Evolutionary conservation across 92 coral and sea anemone genomes (phyloP), one percentile per base, ranked within the genome.

Genomic region (Blastomussa wellsi): DNA sequence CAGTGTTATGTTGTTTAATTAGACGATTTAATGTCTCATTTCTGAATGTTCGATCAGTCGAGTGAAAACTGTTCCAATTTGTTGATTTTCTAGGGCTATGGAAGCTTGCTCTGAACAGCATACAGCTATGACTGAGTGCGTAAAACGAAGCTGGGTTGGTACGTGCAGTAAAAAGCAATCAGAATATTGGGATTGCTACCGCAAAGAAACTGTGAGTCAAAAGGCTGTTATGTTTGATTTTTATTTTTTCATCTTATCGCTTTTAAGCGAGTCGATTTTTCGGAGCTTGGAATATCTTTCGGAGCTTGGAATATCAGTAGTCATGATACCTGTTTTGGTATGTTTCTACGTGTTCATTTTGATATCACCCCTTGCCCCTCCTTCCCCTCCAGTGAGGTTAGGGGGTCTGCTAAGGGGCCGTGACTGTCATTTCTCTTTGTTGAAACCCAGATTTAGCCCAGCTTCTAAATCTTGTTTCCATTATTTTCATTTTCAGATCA

Each of bases 111-210:
- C 88, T 53, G 85, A 73, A 28, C 84, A 88, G 52, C 92, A 96
- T 82, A 81, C 82, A 17, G 79, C 93, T 10, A 84, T 96, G 14
- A 87, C 92, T 71, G 89, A 88, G 55, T 96, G 99, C 80, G 91
- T 92, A 82, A 95, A 94, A 67, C 87, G 72, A 68, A 92, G 98
- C 80, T 96, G 96, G 97, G 78, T 95, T 74, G 95, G 97, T 42
- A 89, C 85, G 29, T 96, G 99, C 51, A 86, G 80, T 72, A 69
- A 88, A 59, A 95, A 96, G 66, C 93, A 93, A 86, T 71, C 87
- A 6, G 89, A 70, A 66, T 96, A 94, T 72, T 96, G 99, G 99
- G 91, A 90, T 20, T 96, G 99, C 67, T 95, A 95, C 81, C 92
- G 95, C 62, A 89, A 94, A 69, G 90, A 83, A 66, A 92, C 93